A percentile compares a stretch with the other conserved stretches of the same genome.
Conservation (phyloP, 2,113 vertebrate species). For the Grammomys surdaster region DNA sequence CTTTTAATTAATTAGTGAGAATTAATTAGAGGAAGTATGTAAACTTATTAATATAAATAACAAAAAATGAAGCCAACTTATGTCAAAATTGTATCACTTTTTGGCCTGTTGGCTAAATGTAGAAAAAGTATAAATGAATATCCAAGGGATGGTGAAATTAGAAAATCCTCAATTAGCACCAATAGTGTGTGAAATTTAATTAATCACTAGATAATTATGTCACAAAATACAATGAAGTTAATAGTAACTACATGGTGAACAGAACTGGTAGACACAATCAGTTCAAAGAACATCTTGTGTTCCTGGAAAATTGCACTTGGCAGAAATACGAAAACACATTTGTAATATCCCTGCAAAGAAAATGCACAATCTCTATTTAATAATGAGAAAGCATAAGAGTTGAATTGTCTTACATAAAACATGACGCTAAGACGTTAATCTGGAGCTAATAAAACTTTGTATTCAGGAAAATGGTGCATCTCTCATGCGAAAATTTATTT, state of each 20-base stretch:
- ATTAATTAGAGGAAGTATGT: background rate
- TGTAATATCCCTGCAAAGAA: background rate
- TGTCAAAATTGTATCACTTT: background rate
- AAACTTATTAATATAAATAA: background rate
- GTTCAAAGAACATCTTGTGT: background rate
- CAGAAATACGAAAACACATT: background rate
- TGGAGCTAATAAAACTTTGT: background rate
- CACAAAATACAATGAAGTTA: background rate
- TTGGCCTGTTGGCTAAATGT: too few species aligned
- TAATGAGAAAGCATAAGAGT: constrained; percentile 11
- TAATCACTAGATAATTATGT: background rate
- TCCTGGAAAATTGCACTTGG: background rate
- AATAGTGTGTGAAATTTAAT: background rate
- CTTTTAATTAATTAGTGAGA: background rate
- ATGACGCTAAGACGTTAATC: background rate
- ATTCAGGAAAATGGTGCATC: background rate
- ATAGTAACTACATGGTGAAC: background rate
- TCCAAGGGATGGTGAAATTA: background rate
- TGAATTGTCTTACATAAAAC: constrained; percentile 65
- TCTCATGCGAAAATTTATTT: background rate
- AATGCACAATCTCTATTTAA: background rate
- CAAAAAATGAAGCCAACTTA: background rate
- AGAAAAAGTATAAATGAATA: background rate
- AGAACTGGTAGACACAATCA: background rate
- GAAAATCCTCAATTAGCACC: background rate